A percentile compares a stretch with the other conserved stretches of the same genome.
Conservation (phyloP, 2,113 vertebrate species). For the Rallus limicola region DNA sequence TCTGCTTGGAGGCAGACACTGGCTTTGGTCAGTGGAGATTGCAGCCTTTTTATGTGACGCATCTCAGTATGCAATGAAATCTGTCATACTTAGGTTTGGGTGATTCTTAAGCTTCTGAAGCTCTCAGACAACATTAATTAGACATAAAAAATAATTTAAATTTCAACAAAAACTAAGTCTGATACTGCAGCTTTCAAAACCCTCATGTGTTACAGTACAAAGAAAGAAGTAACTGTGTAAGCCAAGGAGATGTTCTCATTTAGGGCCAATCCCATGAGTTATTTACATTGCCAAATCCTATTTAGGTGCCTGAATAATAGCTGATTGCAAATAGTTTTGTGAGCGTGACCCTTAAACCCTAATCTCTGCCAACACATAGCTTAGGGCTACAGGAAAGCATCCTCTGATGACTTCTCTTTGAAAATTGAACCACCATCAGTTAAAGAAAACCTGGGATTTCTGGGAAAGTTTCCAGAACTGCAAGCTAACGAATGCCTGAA, state of each 20-base stretch:
- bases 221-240: background rate
- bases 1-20: constrained; percentile 4
- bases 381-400: background rate
- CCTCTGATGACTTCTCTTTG: background rate
- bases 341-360: background rate
- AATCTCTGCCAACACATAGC: background rate
- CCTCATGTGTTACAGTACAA: background rate
- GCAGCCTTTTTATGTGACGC: background rate
- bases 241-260: constrained; percentile 1
- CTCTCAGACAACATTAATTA: background rate
- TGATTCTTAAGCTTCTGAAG: background rate
- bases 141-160: background rate
- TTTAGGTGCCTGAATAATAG: background rate
- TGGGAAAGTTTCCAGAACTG: constrained; percentile 12
- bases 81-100: background rate
- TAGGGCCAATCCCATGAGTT: background rate
- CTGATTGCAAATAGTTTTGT: background rate
- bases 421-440: background rate
- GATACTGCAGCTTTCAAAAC: background rate
- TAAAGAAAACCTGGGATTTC: constrained; percentile 21
- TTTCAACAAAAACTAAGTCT: background rate
- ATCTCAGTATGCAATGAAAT: background rate
- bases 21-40: background rate
- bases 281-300: background rate
- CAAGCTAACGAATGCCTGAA: background rate